Evolutionary conservation across 2,797 vertebrate genomes (phyloP).

Genomic region (Enteromius argenteus): DNA sequence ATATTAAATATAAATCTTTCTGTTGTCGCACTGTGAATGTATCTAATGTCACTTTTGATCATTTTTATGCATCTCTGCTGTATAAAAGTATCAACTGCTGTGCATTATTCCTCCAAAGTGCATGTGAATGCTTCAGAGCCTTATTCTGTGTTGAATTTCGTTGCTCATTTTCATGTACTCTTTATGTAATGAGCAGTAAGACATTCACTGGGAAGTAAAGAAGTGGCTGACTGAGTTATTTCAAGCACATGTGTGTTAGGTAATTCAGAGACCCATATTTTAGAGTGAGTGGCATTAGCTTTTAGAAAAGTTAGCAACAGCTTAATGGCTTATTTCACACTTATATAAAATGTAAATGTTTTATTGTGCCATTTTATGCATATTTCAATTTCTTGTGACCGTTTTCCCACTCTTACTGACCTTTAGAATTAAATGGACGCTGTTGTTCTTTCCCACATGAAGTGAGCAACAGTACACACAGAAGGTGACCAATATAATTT

Average conservation of each 20-base stretch:
- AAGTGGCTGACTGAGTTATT: background rate
- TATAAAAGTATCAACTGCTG: background rate
- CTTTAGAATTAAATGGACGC: background rate
- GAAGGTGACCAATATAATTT: background rate
- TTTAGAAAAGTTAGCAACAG: constrained; percentile 44
- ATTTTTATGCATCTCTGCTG: background rate
- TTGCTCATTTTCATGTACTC: background rate
- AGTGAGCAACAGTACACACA: constrained; percentile 11
- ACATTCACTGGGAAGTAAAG: background rate
- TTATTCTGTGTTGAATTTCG: background rate
- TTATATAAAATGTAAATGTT: background rate
- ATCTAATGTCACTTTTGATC: background rate
- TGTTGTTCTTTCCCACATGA: background rate
- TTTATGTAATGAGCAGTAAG: background rate
- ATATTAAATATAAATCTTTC: background rate
- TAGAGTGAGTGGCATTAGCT: background rate
- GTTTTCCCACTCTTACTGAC: background rate
- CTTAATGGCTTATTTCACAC: background rate
- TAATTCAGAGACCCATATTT: constrained; percentile 46
- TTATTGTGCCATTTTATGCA: background rate
- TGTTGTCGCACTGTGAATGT: background rate
- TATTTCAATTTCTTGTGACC: background rate
- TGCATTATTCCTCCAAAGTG: background rate
- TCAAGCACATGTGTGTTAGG: constrained; percentile 13
- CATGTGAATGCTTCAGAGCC: background rate